Conservation (phyloP, 1,140 invertebrate species). For the Argopecten irradians region DNA sequence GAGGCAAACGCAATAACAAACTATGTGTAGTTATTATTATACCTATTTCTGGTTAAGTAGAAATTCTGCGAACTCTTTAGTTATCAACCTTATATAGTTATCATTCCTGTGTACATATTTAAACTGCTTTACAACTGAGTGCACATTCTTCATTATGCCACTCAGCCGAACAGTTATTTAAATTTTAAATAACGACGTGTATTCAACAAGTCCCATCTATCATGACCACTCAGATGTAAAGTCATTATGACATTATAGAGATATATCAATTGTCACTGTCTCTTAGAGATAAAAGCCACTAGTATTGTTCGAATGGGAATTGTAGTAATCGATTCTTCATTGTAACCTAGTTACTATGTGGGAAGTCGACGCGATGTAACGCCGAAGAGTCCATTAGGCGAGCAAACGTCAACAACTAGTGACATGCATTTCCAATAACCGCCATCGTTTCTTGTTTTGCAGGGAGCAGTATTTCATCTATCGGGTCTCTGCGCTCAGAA, state of each 20-base stretch:
- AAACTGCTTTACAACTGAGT: too few species aligned
- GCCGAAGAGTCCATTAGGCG: background rate
- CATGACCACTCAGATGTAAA: background rate
- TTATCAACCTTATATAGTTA: too few species aligned
- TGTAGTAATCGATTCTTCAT: background rate
- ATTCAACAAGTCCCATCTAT: background rate
- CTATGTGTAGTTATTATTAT: too few species aligned
- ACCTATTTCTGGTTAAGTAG: too few species aligned
- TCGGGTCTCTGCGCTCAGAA: constrained; percentile 57
- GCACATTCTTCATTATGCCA: too few species aligned
- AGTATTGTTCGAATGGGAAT: background rate
- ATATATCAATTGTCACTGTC: background rate
- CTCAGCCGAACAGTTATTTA: too few species aligned
- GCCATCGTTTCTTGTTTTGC: constrained; percentile 33
- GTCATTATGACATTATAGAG: background rate
- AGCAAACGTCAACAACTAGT: background rate
- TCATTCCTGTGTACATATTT: too few species aligned
- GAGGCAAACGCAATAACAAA: too few species aligned
- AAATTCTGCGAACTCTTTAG: too few species aligned
- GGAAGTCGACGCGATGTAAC: background rate
- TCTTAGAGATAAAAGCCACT: background rate
- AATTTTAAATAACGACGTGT: background rate
- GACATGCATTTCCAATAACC: background rate
- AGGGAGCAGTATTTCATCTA: constrained; percentile 59
- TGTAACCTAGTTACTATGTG: background rate